These are phyloP conservation scores for Plebejus argus DNA, from an alignment of 2,888 invertebrate species.

Conservation along the genomic window DNA sequence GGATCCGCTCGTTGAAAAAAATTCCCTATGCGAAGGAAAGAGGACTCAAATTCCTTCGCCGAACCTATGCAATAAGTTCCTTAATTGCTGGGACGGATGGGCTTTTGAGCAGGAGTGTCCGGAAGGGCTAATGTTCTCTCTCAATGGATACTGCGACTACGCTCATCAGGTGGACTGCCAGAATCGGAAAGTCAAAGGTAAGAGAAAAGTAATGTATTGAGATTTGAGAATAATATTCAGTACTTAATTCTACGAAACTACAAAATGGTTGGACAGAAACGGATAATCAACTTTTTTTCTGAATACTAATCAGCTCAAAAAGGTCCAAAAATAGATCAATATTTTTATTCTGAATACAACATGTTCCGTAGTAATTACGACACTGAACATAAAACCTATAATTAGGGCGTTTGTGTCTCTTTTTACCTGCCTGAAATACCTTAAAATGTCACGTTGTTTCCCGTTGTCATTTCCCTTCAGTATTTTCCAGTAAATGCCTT, in stretches of 20 bases:
- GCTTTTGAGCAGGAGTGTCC: constrained; percentile 85
- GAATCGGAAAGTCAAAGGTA: constrained; percentile 66
- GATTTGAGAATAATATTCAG: no score
- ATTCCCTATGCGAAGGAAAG: constrained; percentile 66
- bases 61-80: constrained; percentile 81
- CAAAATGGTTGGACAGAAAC: no score
- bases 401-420: not conserved
- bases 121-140: constrained; percentile 81
- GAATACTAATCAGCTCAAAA: no score
- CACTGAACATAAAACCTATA: not conserved
- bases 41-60: constrained; percentile 84
- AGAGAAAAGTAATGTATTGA: constrained; percentile 38
- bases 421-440: not conserved
- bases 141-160: constrained; percentile 83
- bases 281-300: no score
- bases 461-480: not conserved
- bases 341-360: not conserved
- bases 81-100: constrained; percentile 87
- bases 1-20: constrained; percentile 58
- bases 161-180: constrained; percentile 83
- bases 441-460: not conserved
- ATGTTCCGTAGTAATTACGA: not conserved
- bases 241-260: no score
- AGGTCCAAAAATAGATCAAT: not conserved
- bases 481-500: not conserved